These are phyloP conservation scores for Antidorcas marsupialis DNA, from an alignment of 2,113 vertebrate genomes.

Conservation along the genomic window DNA sequence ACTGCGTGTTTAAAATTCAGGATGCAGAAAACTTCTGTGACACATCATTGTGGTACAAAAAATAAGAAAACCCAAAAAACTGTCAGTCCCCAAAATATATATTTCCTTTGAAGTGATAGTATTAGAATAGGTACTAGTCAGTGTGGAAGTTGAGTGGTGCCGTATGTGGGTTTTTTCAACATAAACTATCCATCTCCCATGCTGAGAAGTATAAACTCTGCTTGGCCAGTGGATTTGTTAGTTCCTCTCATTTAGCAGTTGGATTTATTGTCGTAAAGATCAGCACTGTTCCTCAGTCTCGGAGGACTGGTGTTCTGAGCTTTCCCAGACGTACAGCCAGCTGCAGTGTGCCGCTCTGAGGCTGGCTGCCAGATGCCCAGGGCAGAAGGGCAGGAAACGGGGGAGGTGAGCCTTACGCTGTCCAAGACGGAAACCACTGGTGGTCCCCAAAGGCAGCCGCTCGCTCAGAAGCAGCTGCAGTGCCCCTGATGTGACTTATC, in stretches of 20 bases:
- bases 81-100: not conserved
- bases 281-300: not conserved
- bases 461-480: not conserved
- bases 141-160: not conserved
- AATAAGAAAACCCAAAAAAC: not conserved
- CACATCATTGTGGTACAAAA: conserved; percentile 38
- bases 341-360: not conserved
- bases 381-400: not conserved
- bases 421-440: not conserved
- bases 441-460: not conserved
- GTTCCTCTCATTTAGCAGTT: not conserved
- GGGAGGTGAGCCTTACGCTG: not conserved
- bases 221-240: not conserved
- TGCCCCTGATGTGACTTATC: not conserved
- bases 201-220: not conserved
- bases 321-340: not conserved
- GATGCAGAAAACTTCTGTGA: not conserved
- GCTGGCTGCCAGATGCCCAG: not conserved
- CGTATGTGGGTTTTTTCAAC: not conserved
- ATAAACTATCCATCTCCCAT: not conserved
- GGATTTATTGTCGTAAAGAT: conserved; percentile 42
- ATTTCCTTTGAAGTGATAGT: not conserved
- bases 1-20: conserved; percentile 44
- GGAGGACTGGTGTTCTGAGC: not conserved
- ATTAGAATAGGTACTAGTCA: not conserved